These are phyloP conservation scores for Oedothorax gibbosus DNA, from an alignment of 1,140 invertebrate species.

Conservation along the genomic window DNA sequence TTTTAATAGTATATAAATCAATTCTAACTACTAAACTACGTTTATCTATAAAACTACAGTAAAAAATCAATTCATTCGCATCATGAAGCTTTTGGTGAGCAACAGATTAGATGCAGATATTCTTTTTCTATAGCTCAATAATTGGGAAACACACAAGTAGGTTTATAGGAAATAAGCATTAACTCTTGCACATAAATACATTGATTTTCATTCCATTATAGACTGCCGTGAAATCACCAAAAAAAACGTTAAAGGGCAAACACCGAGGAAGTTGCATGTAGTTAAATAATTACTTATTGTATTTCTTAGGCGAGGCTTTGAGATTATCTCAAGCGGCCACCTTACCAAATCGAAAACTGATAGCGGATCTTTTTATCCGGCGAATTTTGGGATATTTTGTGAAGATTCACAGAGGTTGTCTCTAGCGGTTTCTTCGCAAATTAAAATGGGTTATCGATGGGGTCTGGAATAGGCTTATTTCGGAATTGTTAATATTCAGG, in stretches of 20 bases:
- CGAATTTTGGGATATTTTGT: neutral
- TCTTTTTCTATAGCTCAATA: slow-evolving; percentile 15
- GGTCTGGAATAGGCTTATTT: too few species aligned
- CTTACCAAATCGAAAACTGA: slow-evolving; percentile 44
- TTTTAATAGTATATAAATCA: too few species aligned
- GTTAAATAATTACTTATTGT: slow-evolving; percentile 56
- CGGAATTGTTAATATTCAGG: too few species aligned
- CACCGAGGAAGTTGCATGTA: slow-evolving; percentile 5
- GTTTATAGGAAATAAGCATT: slow-evolving; percentile 24
- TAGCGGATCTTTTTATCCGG: slow-evolving; percentile 21
- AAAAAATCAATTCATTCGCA: neutral
- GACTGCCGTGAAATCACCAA: neutral
- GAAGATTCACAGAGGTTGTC: neutral
- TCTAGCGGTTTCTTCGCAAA: slow-evolving; percentile 1
- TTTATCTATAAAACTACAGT: neutral
- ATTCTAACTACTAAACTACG: too few species aligned
- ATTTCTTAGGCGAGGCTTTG: slow-evolving; percentile 3
- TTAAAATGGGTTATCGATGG: too few species aligned
- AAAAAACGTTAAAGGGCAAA: slow-evolving; percentile 8
- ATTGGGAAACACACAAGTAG: slow-evolving; percentile 4
- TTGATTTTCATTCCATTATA: slow-evolving; percentile 31
- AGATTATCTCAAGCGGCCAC: neutral
- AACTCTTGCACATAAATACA: slow-evolving; percentile 16
- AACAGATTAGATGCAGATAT: too few species aligned
- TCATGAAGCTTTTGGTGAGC: too few species aligned